These are phyloP conservation scores for Chrysochloris asiatica DNA, from an alignment of 2,113 vertebrate species.

Conservation along the genomic window DNA sequence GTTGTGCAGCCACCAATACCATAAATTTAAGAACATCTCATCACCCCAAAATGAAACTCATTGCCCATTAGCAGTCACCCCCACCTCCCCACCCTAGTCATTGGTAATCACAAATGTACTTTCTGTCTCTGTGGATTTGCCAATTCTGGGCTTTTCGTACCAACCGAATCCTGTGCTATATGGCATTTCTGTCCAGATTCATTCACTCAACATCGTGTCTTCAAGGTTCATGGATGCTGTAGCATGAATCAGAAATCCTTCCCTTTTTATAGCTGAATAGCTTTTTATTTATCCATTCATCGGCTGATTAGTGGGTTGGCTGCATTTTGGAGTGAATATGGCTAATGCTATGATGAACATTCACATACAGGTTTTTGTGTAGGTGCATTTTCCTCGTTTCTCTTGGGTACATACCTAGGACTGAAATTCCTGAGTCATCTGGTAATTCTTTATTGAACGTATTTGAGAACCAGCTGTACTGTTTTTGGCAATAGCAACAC, in stretches of 20 bases:
- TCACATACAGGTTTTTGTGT: accelerated
- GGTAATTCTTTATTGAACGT: accelerated
- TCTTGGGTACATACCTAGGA: accelerated
- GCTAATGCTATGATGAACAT: accelerated
- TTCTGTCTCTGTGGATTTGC: accelerated
- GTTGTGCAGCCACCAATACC: accelerated
- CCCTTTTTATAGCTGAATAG: too few species aligned
- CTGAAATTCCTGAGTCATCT: not conserved
- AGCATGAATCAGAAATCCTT: accelerated
- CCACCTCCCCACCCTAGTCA: not conserved
- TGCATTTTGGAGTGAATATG: not conserved
- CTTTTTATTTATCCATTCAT: accelerated
- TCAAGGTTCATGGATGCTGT: accelerated
- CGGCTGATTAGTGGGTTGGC: accelerated
- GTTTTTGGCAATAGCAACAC: accelerated
- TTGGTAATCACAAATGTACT: accelerated
- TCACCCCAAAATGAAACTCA: accelerated
- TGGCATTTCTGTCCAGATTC: not conserved
- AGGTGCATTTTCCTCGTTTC: accelerated
- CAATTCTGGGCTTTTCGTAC: accelerated
- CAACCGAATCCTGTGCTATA: accelerated
- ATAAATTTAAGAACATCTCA: not conserved
- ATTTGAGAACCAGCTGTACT: not conserved
- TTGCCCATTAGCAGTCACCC: accelerated
- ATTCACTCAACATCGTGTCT: accelerated